Evolutionary conservation across 2,888 invertebrate genomes (phyloP), one percentile per base, ranked within the genome.

Genomic region (Trachelus troglodyta): DNA sequence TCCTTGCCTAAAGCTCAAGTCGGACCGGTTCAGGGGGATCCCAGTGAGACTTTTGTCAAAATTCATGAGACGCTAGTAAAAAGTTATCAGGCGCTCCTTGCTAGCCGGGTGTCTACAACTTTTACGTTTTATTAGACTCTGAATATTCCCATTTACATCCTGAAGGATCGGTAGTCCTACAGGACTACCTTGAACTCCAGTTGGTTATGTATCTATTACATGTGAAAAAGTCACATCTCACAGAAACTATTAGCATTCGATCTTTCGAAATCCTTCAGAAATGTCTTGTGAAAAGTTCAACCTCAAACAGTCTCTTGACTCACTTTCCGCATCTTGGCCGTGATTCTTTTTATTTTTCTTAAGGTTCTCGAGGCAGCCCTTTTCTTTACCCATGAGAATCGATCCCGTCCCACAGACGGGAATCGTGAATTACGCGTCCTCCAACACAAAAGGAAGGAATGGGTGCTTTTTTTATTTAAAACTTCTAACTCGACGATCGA

Each of bases 41-140:
- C 40, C 40, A 56, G 40, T 23, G 40, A 56, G 69, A 33, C 77
- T 83, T 79, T 80, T 79, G 75, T 81, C 77, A 82, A 83, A 83
- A 83, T 83, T 80, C 80, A 82, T 80, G 80, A 81, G 82, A 71
- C 31, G 71, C 74, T 76, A 69, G 75, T 73, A 73, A 75, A 77
- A 77, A 71, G 71, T 71, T 71, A 33, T 71, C 71, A 33, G 56
- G 9, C 23, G 9, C 56, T 56, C 56, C 56, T 23, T 9, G 56
- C 56, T 23, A 56, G 23, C 6, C 9, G 56, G 23, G 2, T 9
- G 23, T 23, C 56, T 23, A 23, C 23, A 15, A 56, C 56, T 56
- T 56, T 56, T 9, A 56, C 56, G 56, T 56, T 56, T 56, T 56
- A 56, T 23, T 56, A 56, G 56, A 56, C 56, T 56, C 56, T 56